phyloP scores from a whole-genome alignment of 1,140 invertebrate species.

The Rhagoletis zephyria region DNA sequence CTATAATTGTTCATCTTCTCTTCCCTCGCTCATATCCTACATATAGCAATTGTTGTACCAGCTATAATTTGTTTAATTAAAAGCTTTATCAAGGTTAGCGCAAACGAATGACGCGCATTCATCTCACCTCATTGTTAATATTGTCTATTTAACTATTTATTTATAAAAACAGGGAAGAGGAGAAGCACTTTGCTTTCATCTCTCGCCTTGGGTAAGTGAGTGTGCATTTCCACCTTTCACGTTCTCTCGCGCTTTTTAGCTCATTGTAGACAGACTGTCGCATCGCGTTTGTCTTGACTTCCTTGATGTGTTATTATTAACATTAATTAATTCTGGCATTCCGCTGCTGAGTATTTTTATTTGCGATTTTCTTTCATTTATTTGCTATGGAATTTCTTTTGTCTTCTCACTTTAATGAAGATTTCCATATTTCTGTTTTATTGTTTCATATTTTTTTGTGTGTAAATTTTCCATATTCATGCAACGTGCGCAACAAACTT shows the following conservation, averaged over 20 bases:
- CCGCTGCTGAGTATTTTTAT: not conserved
- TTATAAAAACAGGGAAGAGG: too few relatives aligned
- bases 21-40: not conserved
- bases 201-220: not conserved
- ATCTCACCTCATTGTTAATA: too few relatives aligned
- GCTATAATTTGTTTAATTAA: slow-evolving; percentile 29
- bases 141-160: too few relatives aligned
- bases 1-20: not conserved
- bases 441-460: not conserved
- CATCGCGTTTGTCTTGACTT: not conserved
- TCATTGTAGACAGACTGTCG: not conserved
- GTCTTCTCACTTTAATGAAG: slow-evolving; percentile 11
- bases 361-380: not conserved
- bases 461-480: too few relatives aligned
- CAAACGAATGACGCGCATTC: not conserved
- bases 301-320: slow-evolving; percentile 26
- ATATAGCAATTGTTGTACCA: not conserved
- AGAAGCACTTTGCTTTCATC: not conserved
- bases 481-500: too few relatives aligned
- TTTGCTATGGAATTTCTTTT: slow-evolving; percentile 19
- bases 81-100: slow-evolving; percentile 3
- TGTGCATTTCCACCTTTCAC: not conserved
- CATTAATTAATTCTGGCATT: slow-evolving; percentile 34
- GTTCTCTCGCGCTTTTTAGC: not conserved
- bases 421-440: not conserved